Percentiles rank a stretch among this genome's conserved stretches.
phyloP scores from a whole-genome alignment of 2,113 vertebrate genomes.

The Motacilla alba region DNA sequence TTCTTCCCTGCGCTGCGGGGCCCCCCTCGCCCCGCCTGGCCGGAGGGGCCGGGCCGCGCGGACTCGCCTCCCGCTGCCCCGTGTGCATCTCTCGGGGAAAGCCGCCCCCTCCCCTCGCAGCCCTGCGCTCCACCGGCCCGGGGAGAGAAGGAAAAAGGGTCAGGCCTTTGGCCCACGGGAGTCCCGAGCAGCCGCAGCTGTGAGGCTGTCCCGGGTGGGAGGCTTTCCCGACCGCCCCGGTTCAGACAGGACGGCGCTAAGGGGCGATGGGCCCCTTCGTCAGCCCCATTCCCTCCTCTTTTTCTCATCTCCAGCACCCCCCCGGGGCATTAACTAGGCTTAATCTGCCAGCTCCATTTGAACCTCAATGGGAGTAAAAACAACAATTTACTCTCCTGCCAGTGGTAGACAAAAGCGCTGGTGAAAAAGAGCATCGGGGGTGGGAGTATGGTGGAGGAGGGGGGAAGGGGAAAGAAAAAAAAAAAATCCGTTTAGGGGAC shows the following conservation, averaged over 20 bases:
- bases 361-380: constrained; percentile 81
- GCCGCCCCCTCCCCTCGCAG: not conserved
- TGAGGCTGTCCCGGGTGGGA: not conserved
- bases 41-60: not conserved
- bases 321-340: constrained; percentile 64
- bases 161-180: not conserved
- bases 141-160: not conserved
- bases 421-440: constrained; percentile 8
- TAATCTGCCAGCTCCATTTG: constrained; percentile 71
- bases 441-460: not conserved
- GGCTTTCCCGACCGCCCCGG: not conserved
- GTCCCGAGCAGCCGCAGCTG: not conserved
- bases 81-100: not conserved
- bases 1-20: not conserved
- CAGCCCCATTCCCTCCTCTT: not conserved
- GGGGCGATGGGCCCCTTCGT: not conserved
- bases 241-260: not conserved
- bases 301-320: not conserved
- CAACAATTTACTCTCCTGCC: constrained; percentile 73
- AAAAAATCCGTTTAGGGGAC: not conserved
- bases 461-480: not conserved
- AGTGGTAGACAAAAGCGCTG: constrained; percentile 53
- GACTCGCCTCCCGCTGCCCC: not conserved
- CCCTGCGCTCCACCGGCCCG: not conserved
- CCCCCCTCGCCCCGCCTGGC: not conserved